Evolutionary conservation across 2,888 invertebrate genomes (phyloP), one percentile per base, ranked within the genome.

Genomic region (Catocala sponsa): DNA sequence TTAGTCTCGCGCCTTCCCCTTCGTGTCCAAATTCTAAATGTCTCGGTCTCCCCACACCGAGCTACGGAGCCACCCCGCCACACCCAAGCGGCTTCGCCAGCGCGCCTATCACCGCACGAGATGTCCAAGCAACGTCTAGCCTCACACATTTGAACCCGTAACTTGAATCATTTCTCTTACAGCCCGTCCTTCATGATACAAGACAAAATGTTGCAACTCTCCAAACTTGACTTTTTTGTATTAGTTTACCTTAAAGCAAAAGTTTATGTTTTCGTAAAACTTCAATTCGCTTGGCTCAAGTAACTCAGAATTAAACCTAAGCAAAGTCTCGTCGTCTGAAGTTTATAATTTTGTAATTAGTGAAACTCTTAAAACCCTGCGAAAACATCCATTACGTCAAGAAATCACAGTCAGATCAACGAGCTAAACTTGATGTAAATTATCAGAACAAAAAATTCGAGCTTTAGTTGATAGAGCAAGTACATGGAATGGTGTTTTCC

Each of bases 11-110:
- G 63, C 69, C 70, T 61, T 72, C 70, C 66, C 65, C 68, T 65
- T 52, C 60, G 74, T 78, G 79, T 78, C 80, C 76, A 81, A 85
- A 84, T 78, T 84, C 69, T 59, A 69, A 78, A 79, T 76, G 73
- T 68, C 69, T 77, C 72, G 64, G 50, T 53, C 71, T 10, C 53
- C 74, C 68, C 69, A 63, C 46, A 55, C 68, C 63, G 5, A 43
- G 49, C 50, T 62, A 47, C 65, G 32, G 41, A 12, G 41, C 63
- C 38, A 64, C 67, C 63, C 72, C 60, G 47, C 61, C 59, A 15
- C 67, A 48, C 49, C 55, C 44, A 43, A 6, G 66, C 64, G 57
- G 65, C 60, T 65, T 73, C 68, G 68, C 67, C 68, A 68, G 68
- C 70, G 67, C 70, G 75, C 6, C 35, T 38, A 9, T 38, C 35